Conservation (phyloP, 2,888 invertebrate genomes). For the Syrphus vitripennis region DNA sequence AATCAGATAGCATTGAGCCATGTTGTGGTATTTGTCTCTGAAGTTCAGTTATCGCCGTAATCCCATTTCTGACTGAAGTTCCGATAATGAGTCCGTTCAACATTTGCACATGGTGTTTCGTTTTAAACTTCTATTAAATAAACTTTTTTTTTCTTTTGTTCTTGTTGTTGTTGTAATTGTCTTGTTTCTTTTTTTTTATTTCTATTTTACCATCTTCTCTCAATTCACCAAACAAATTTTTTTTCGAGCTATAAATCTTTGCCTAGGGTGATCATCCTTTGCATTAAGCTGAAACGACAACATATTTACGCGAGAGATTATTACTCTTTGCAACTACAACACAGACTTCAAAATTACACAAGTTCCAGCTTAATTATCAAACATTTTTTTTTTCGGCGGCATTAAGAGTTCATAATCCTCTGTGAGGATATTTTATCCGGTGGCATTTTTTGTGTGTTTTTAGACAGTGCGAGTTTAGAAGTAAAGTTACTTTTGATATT, state of each 20-base stretch:
- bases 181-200: not conserved
- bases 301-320: constrained; percentile 33
- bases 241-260: constrained; percentile 22
- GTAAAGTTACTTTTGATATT: not conserved
- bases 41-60: constrained; percentile 68
- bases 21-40: constrained; percentile 66
- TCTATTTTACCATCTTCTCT: not conserved
- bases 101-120: constrained; percentile 62
- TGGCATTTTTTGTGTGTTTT: not conserved
- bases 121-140: constrained; percentile 11
- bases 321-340: not conserved
- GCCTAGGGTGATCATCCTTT: constrained; percentile 25
- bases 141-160: not conserved
- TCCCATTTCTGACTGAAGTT: constrained; percentile 66
- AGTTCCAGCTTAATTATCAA: constrained; percentile 34
- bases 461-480: too few species aligned
- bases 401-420: not conserved
- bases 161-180: too few species aligned
- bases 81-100: constrained; percentile 47
- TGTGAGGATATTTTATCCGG: not conserved
- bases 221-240: constrained; percentile 26
- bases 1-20: constrained; percentile 70
- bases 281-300: constrained; percentile 16
- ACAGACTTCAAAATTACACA: not conserved
- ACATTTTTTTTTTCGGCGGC: not conserved